Evolutionary conservation across 2,797 vertebrate genomes (phyloP), one percentile per base, ranked within the genome.

Genomic region (Cryptoblepharus egeriae): DNA sequence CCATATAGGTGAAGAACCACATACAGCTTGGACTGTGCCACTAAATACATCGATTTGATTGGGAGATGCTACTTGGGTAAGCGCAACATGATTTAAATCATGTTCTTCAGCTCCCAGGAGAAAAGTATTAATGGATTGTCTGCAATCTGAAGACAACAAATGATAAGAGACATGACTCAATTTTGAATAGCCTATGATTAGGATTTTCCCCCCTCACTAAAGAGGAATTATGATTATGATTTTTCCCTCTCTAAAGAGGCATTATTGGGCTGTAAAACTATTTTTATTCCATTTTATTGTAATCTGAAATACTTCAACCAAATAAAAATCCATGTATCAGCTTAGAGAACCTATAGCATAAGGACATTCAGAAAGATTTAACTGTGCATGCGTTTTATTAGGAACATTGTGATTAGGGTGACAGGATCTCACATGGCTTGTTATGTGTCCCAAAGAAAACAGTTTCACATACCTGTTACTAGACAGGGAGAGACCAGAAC

Each of bases 251-350:
- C n/a, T n/a, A n/a, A n/a, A n/a, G n/a, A n/a, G n/a, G n/a, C n/a
- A 39, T 49, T 65, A 75, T 22, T 74, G 30, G 49, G 42, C 85
- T 67, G 84, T 74, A 85, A 81, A 49, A 16, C 26, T 73, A 0
- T 69, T 72, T 30, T 28, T 80, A 28, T 30, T 28, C 61, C 22
- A n/a, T 22, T 42, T 72, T 72, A 52, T 1, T 37, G 57, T n/a
- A 67, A 77, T 64, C 49, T 45, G 28, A 57, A 26, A 20, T 82
- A 77, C 55, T 81, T 22, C 57, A 75, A 63, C 20, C 78, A 81
- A 87, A 77, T 65, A 77, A 69, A n/a, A 0, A 75, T 11, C 9
- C 5, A 65, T 5, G 22, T 1, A 16, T 78, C 12, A 75, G 1
- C 15, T n/a, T 52, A 72, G 0, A 64, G 22, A 88, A 72, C 67